These are phyloP conservation scores for Cataglyphis rosenhaueri DNA, from an alignment of 2,888 invertebrate species.

Conservation along the genomic window DNA sequence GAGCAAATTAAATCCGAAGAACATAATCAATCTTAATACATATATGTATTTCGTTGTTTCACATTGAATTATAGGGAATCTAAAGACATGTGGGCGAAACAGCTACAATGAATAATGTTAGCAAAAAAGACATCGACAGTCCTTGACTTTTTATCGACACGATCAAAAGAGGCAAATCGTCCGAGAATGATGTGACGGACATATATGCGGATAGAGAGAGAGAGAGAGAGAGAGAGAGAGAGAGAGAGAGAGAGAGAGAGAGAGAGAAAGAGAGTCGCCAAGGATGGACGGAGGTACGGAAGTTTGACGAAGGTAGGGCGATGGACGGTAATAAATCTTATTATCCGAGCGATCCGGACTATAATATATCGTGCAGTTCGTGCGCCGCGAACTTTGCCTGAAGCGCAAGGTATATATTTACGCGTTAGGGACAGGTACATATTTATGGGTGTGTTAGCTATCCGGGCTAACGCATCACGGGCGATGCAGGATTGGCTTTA, in stretches of 20 bases:
- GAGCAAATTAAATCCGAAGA: conserved; percentile 23
- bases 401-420: conserved; percentile 53
- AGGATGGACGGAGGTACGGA: conserved; percentile 50
- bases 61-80: conserved; percentile 13
- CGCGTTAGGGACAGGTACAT: conserved; percentile 39
- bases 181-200: conserved; percentile 32
- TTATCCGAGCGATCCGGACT: conserved; percentile 73
- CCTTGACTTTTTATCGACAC: conserved; percentile 33
- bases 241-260: conserved; percentile 5
- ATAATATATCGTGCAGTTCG: conserved; percentile 64
- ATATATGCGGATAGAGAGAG: conserved; percentile 21
- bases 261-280: conserved; percentile 12
- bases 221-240: background rate
- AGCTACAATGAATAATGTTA: conserved; percentile 21
- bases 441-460: conserved; percentile 58
- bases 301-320: conserved; percentile 69
- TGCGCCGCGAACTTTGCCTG: conserved; percentile 59
- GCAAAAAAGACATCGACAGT: background rate
- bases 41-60: background rate
- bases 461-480: conserved; percentile 26
- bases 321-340: conserved; percentile 76
- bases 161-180: conserved; percentile 32
- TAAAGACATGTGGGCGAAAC: background rate
- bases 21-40: conserved; percentile 25
- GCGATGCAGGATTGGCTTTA: conserved; percentile 48